Base-by-base conservation (phyloP, 2,888 invertebrate species). In the Melanchra persicariae region DNA sequence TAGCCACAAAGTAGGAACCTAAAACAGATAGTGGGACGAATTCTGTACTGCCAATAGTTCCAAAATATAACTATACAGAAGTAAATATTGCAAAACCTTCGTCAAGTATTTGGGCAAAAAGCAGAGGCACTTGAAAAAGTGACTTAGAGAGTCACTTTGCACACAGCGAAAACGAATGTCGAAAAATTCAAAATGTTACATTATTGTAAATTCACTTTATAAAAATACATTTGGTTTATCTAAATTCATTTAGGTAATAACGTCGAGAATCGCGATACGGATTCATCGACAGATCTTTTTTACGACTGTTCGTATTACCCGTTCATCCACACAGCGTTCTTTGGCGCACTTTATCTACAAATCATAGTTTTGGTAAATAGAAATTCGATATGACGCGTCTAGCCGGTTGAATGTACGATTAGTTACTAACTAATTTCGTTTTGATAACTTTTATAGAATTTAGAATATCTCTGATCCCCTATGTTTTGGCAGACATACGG, bases 311-410 rank as follows among this genome's bases (percentile, higher is more conserved):
- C 45, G 2, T 15, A 37, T 37, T 57, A 57, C 19, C 1, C 22
- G 40, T 47, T 57, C 37, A 76, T 71, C 65, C 22, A 40, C 60
- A 55, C 10, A 10, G 51, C 19, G 60, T 60, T 66, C 51, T 63
- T 61, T 59, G 47, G 40, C 26, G 43, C 43, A 51, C 40, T 78
- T 67, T 68, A 67, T 70, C 55, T 51, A 73, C 26, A 60, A 59
- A 70, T 70, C 61, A 68, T 62, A 78, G 74, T 83, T 77, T 57
- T 45, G 62, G 74, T 60, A 69, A 81, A 82, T 76, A 58, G 71
- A 82, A 74, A 79, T 67, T 51, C 64, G 75, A 75, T 79, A 61
- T 57, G 59, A 37, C 26, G 54, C 34, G 74, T 71, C 79, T 75
- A 60, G 66, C 55, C 57, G 34, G 66, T 61, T 75, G 59, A 70